These are phyloP conservation scores for Limulus polyphemus DNA, from an alignment of 2,888 invertebrate species.

Conservation along the genomic window DNA sequence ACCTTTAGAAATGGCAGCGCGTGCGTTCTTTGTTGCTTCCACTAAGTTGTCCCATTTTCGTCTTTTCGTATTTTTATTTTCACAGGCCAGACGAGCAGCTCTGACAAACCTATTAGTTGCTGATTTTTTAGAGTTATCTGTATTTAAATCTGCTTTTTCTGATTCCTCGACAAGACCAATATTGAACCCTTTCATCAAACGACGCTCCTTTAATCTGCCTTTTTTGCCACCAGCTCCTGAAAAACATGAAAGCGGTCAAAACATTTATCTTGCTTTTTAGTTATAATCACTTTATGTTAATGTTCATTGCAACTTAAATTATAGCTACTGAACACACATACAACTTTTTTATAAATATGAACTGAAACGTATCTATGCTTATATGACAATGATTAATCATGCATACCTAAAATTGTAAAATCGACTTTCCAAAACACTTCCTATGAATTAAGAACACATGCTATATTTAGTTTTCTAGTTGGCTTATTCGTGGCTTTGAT, in stretches of 20 bases:
- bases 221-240: slow-evolving; percentile 79
- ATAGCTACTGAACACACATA: too few species aligned
- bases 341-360: too few species aligned
- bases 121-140: slow-evolving; percentile 31
- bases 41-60: slow-evolving; percentile 23
- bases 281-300: too few species aligned
- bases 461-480: too few species aligned
- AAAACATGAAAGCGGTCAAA: background rate
- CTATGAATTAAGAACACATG: too few species aligned
- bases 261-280: too few species aligned
- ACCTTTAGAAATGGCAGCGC: slow-evolving; percentile 12
- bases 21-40: slow-evolving; percentile 23
- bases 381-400: too few species aligned
- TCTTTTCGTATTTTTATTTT: slow-evolving; percentile 27
- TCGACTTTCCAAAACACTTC: too few species aligned
- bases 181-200: slow-evolving; percentile 88
- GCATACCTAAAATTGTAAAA: too few species aligned
- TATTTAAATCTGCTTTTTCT: slow-evolving; percentile 4
- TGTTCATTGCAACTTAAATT: too few species aligned
- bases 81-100: slow-evolving; percentile 32
- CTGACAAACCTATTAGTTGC: slow-evolving; percentile 30
- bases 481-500: too few species aligned
- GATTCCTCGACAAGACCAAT: slow-evolving; percentile 35
- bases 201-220: slow-evolving; percentile 79
- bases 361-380: too few species aligned